Base-by-base conservation (phyloP, 30 jellyfish, hydroid and myxozoan species). In the Cassiopea xamachana region DNA sequence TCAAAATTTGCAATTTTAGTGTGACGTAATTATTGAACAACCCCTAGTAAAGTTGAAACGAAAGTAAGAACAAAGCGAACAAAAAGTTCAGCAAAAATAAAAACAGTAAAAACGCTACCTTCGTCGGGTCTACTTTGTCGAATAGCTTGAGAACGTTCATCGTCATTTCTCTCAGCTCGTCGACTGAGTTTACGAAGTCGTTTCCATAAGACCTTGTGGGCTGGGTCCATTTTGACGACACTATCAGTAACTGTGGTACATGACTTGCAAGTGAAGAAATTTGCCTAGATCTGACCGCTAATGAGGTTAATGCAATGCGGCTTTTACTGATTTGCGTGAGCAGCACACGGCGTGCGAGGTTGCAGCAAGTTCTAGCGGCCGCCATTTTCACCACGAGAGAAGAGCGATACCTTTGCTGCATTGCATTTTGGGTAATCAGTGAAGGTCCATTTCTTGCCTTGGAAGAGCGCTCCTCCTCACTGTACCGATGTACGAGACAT, bases 81-180 rank as follows among this genome's bases (percentile, higher is more conserved):
- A n/a, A n/a, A n/a, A n/a, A n/a, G n/a, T n/a, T n/a, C n/a, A n/a
- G n/a, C n/a, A n/a, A n/a, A n/a, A n/a, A n/a, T 19, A 67, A 19
- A 14, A 67, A 67, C 15, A 4, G 64, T 9, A 9, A 51, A 51
- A 2, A 51, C 9, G 4, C 49, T 82, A 95, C 99, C 94, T 95
- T 95, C 12, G 98, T 62, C 1, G 98, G 97, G 84, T 95, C 99
- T 27, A 95, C 98, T 87, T 95, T 95, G 76, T 95, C 99, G 68
- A 95, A 95, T 13, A 95, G 83, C 73, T 95, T 95, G 43, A 95
- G 80, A 64, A 95, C 98, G 70, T 91, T 84, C 92, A 91, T 49
- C 4, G 97, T 82, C 79, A 61, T 73, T 9, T 95, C 98, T 80
- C 91, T 83, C 19, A 90, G 82, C 49, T 90, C 90, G n/a, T 90